phyloP scores from a whole-genome alignment of 2,888 invertebrate genomes.

The Lagria hirta region DNA sequence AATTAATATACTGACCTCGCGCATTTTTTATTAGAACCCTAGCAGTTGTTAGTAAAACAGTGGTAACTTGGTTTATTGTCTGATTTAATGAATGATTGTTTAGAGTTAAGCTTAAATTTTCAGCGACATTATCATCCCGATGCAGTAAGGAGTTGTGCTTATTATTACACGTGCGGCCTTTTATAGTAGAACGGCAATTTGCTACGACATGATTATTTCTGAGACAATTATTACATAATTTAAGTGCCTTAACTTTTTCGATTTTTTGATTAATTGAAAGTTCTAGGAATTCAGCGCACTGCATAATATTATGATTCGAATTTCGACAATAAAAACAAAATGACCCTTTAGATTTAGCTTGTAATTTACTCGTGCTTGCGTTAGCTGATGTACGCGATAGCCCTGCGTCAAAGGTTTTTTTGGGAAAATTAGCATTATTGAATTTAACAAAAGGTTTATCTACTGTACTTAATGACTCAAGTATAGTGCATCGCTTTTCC shows the following conservation, averaged over 20 bases:
- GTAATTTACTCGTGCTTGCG: no score
- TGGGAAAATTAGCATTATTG: no score
- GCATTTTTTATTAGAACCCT: no score
- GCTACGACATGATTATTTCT: background rate
- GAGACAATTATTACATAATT: conserved; percentile 3
- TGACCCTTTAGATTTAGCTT: background rate
- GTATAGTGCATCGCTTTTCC: background rate
- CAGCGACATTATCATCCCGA: no score
- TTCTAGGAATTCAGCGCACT: background rate
- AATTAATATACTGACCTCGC: no score
- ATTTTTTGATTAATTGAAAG: background rate
- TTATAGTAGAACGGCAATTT: background rate
- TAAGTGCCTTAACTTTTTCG: background rate
- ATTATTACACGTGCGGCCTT: background rate
- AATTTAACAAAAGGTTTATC: no score
- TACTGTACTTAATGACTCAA: background rate
- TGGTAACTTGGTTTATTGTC: no score
- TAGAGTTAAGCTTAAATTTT: no score
- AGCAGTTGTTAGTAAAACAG: no score
- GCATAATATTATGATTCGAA: background rate
- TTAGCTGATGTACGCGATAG: no score
- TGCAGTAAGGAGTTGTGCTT: conserved; percentile 9
- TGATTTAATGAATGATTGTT: no score
- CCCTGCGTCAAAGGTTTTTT: no score
- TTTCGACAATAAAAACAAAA: conserved; percentile 4